phyloP scores from a whole-genome alignment of 2,888 invertebrate species.

The Phyto melanocephala region DNA sequence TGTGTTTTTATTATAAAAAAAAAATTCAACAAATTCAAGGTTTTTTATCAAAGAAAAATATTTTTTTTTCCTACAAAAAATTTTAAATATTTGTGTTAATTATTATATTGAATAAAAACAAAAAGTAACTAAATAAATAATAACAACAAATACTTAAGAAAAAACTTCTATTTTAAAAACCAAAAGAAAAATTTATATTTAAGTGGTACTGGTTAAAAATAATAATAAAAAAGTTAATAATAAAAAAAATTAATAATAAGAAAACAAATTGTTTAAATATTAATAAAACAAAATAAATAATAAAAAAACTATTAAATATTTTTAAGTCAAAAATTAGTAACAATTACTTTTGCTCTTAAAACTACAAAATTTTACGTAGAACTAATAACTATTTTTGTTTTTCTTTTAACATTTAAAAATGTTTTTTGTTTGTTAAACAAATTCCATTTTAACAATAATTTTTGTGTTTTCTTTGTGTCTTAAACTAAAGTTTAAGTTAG shows the following conservation, averaged over 20 bases:
- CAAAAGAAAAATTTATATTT: neutral
- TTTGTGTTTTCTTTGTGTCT: conserved; percentile 19
- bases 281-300: conserved; percentile 38
- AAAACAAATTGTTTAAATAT: conserved; percentile 31
- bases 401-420: conserved; percentile 46
- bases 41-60: too few species aligned
- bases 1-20: too few species aligned
- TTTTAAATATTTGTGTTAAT: too few species aligned
- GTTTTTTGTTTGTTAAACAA: conserved; percentile 43
- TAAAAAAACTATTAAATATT: conserved; percentile 27
- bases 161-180: conserved; percentile 30
- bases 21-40: too few species aligned
- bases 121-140: conserved; percentile 62
- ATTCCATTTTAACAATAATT: conserved; percentile 28
- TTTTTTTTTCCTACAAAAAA: too few species aligned
- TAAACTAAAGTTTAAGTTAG: conserved; percentile 14
- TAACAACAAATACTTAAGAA: conserved; percentile 52
- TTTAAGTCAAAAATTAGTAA: conserved; percentile 43
- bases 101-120: too few species aligned
- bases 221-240: neutral
- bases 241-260: neutral
- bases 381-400: neutral
- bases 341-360: conserved; percentile 44
- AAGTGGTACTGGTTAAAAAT: conserved; percentile 4
- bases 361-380: conserved; percentile 46